Evolutionary conservation across 2,797 vertebrate species (phyloP), one percentile per base, ranked within the genome.

Genomic region (Hemibagrus guttatus): DNA sequence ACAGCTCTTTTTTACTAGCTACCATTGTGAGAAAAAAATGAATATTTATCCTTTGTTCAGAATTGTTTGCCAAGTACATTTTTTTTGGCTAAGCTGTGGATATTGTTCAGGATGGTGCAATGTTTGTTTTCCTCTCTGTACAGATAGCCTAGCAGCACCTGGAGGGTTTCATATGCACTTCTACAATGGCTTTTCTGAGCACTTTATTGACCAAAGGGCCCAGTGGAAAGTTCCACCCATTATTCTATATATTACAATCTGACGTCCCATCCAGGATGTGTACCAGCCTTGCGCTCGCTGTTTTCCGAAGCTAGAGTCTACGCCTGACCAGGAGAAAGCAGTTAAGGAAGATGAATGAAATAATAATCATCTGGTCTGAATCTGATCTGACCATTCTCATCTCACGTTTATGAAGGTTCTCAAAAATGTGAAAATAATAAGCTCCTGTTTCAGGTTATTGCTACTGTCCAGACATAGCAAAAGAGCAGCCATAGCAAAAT

Each of bases 211-310:
- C 90, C 87, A 86, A 81, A 82, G 35, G 79, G 79, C 71, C 64
- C 72, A 39, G 83, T 86, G 87, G 87, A 90, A 88, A 87, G 81
- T 88, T 91, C 88, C 76, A 88, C 69, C 81, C 69, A 88, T 85
- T 78, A 72, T 84, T 90, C 76, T 87, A 80, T 68, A 74, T 86
- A 71, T 80, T 75, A 86, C 84, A 87, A 87, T 79, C 84, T 74
- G 46, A 19, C 42, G n/a, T 68, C n/a, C 81, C 21, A 23, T 82
- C 28, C n/a, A 68, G 81, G 81, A 68, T 52, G 49, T 82, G 63
- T 82, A 54, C 46, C 46, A 68, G 63, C 81, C 17, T 31, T 31
- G 46, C 11, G 1, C n/a, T 82, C 46, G 23, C 68, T 82, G 46
- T 68, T 74, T 74, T 68, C 58, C 14, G 2, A 12, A 12, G 9